These are phyloP conservation scores for Penaeus japonicus DNA, from an alignment of 1,140 invertebrate species.

Conservation along the genomic window DNA sequence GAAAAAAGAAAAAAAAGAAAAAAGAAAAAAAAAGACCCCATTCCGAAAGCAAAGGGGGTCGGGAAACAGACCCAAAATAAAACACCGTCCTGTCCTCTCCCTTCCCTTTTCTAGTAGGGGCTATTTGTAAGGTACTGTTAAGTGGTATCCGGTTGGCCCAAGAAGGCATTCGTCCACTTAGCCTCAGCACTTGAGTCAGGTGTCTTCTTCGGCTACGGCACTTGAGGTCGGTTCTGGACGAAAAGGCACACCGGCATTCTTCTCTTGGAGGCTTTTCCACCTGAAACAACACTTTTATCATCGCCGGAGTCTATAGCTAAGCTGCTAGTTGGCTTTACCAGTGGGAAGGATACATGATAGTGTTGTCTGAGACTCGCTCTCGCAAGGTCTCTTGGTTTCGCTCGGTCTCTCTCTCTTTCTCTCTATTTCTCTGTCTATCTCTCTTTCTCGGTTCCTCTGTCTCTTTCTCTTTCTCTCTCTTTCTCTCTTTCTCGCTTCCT, in stretches of 20 bases:
- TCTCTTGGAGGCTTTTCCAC: conserved; percentile 1
- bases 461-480: too few relatives aligned
- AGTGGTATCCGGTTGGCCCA: conserved; percentile 53
- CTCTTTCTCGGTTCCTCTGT: too few relatives aligned
- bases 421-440: too few relatives aligned
- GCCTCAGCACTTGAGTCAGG: conserved; percentile 42
- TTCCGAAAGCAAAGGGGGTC: too few relatives aligned
- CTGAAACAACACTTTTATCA: conserved; percentile 51
- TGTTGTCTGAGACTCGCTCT: too few relatives aligned
- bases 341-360: too few relatives aligned
- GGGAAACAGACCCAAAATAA: conserved; percentile 11
- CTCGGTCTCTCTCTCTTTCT: too few relatives aligned
- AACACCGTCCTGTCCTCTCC: too few relatives aligned
- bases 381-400: too few relatives aligned
- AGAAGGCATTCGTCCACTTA: conserved; percentile 53
- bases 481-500: too few relatives aligned
- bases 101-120: conserved; percentile 36
- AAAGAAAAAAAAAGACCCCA: too few relatives aligned
- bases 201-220: conserved; percentile 46
- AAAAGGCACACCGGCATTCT: conserved; percentile 27
- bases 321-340: conserved; percentile 20
- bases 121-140: conserved; percentile 55
- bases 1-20: too few relatives aligned
- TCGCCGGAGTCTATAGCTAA: conserved; percentile 23
- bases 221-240: conserved; percentile 7